A percentile compares a stretch with the other conserved stretches of the same genome.
These are phyloP conservation scores for Brenthis daphne DNA, from an alignment of 2,888 invertebrate genomes.

Conservation along the genomic window DNA sequence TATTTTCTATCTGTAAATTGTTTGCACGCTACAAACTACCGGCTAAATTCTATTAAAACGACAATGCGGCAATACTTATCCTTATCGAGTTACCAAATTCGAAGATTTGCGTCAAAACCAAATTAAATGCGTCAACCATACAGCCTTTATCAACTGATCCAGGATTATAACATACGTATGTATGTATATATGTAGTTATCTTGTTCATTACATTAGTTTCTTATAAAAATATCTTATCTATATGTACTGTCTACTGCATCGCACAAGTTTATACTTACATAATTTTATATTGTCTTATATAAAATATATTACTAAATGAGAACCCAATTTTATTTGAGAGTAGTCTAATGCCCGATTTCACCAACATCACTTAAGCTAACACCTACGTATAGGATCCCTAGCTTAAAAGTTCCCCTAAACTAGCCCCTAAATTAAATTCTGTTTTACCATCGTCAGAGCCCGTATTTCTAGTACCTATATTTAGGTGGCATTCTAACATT, in stretches of 20 bases:
- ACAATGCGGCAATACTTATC: conserved; percentile 45
- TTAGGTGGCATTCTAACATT: too few species aligned
- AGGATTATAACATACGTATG: conserved; percentile 35
- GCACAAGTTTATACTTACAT: too few species aligned
- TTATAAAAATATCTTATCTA: not conserved
- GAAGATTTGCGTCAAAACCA: conserved; percentile 61
- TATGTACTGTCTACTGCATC: not conserved
- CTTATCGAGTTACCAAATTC: conserved; percentile 53
- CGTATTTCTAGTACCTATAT: too few species aligned
- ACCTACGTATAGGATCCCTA: too few species aligned
- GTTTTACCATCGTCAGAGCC: too few species aligned
- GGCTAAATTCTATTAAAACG: conserved; percentile 17
- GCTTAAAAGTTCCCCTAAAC: too few species aligned
- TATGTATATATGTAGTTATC: conserved; percentile 14
- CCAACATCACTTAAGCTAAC: too few species aligned
- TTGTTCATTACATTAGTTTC: conserved; percentile 10
- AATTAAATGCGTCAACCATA: conserved; percentile 54
- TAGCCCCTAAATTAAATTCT: too few species aligned
- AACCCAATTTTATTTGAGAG: too few species aligned
- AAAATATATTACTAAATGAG: too few species aligned
- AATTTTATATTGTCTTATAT: too few species aligned
- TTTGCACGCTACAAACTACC: not conserved
- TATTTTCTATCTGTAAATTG: not conserved
- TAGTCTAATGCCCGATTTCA: too few species aligned
- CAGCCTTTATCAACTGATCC: conserved; percentile 33